Evolutionary conservation across 2,888 invertebrate genomes (phyloP).

Genomic region (Athrips mouffetella): DNA sequence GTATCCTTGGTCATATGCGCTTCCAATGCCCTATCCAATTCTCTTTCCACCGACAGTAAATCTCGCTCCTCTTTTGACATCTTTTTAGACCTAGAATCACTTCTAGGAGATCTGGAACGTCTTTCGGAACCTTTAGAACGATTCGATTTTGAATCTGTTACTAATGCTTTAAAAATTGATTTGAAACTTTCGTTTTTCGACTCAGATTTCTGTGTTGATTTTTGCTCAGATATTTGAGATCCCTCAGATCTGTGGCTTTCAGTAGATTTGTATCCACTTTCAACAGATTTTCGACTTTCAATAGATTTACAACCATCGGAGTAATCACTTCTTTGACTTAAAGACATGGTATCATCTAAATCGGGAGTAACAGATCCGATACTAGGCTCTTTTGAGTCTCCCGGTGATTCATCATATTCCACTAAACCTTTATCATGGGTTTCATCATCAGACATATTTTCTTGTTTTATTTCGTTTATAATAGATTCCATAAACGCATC

Average conservation of each 20-base stretch:
- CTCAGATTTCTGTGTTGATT: neutral
- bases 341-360: constrained; percentile 45
- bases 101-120: neutral
- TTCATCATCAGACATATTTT: constrained; percentile 52
- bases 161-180: neutral
- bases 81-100: neutral
- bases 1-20: constrained; percentile 50
- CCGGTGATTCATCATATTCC: constrained; percentile 65
- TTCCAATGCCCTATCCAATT: constrained; percentile 36
- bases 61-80: neutral
- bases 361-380: constrained; percentile 58
- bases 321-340: constrained; percentile 44
- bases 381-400: constrained; percentile 30
- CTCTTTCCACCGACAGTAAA: constrained; percentile 44
- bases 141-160: neutral
- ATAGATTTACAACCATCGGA: constrained; percentile 49
- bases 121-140: neutral
- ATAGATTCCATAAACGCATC: constrained; percentile 67
- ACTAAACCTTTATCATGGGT: constrained; percentile 63
- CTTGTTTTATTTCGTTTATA: constrained; percentile 68
- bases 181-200: neutral
- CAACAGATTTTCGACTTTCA: constrained; percentile 44
- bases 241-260: constrained; percentile 30
- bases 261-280: constrained; percentile 42
- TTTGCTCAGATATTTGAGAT: neutral